Base-by-base conservation (phyloP, 2,113 vertebrate genomes). In the Collichthys lucidus region DNA sequence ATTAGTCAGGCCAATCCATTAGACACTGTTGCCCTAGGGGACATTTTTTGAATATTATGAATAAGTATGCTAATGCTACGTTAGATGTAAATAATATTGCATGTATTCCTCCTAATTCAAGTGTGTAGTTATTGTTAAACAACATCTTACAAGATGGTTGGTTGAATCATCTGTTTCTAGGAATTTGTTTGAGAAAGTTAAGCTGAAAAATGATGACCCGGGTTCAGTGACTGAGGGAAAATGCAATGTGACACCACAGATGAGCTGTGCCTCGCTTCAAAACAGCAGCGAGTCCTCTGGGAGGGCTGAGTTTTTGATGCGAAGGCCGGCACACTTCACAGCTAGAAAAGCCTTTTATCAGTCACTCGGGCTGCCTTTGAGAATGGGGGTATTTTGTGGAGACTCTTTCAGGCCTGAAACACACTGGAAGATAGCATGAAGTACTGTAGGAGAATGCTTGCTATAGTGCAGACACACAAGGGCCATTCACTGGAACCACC, bases 291-390 rank as follows among this genome's bases (percentile, higher is more conserved):
- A 60, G 52, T 86, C 89, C 85, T 84, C 53, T 73, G 92, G 91
- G 90, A 87, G 79, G 64, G 67, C 46, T 50, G 11, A 50, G 80
- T 72, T 89, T 56, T 79, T 89, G 89, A 92, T 87, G 88, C 50
- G 12, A 81, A 75, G 86, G 85, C 80, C 71, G 47, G 82, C 62
- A 80, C 83, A 91, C 90, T 94, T 93, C 92, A 93, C 89, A 93
- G 92, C 82, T 78, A 79, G 82, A 86, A 89, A 93, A 93, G 90
- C 90, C 90, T 92, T 94, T 94, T 92, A 93, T 94, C 91, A 92
- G 88, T 89, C 87, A 90, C 87, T 91, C 62, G 11, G 47, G 72
- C 86, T 84, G 84, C 83, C 84, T 92, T 87, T 92, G 87, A 91
- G 74, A 87, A 82, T 22, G 69, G 65, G 71, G 81, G 71, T 61